Evolutionary conservation across 2,113 vertebrate species (phyloP).

Genomic region (Prochilodus magdalenae): DNA sequence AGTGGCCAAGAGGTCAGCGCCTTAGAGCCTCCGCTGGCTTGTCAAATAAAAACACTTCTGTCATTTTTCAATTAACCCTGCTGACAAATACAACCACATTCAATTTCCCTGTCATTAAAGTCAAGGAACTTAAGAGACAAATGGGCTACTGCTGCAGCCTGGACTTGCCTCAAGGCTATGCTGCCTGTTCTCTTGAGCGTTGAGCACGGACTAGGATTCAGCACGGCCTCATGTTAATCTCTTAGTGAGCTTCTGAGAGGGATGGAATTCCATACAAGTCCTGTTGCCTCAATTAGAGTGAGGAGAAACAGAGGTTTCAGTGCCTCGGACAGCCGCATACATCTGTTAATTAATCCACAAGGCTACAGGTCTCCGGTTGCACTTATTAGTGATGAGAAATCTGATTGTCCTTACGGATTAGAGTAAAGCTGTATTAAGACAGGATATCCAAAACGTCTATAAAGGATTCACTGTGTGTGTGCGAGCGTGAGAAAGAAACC

Average conservation of each 20-base stretch:
- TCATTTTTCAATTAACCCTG: not conserved
- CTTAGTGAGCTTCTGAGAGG: not conserved
- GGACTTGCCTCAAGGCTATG: not conserved
- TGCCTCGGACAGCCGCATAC: not conserved
- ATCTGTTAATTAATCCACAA: slow-evolving; percentile 28
- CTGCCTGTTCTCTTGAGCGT: not conserved
- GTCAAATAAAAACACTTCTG: not conserved
- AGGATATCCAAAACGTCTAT: not conserved
- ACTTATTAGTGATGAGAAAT: slow-evolving; percentile 12
- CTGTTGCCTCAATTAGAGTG: slow-evolving; percentile 25
- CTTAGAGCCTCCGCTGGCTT: not conserved
- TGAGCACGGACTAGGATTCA: not conserved
- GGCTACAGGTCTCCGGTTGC: not conserved
- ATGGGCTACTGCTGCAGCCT: not conserved
- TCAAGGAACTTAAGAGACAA: not conserved
- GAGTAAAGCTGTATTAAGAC: slow-evolving; percentile 7
- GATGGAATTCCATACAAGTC: not conserved
- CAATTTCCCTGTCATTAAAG: not conserved
- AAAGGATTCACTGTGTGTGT: not conserved
- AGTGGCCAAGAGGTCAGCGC: not conserved
- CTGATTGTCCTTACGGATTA: slow-evolving; percentile 13
- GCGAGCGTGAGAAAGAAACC: not conserved
- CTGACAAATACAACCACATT: not conserved
- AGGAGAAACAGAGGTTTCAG: not conserved
- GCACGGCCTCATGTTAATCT: not conserved